Percentiles rank a stretch among this genome's conserved stretches.
These are phyloP conservation scores for Saccopteryx leptura DNA, from an alignment of 2,113 vertebrate species.

Conservation along the genomic window DNA sequence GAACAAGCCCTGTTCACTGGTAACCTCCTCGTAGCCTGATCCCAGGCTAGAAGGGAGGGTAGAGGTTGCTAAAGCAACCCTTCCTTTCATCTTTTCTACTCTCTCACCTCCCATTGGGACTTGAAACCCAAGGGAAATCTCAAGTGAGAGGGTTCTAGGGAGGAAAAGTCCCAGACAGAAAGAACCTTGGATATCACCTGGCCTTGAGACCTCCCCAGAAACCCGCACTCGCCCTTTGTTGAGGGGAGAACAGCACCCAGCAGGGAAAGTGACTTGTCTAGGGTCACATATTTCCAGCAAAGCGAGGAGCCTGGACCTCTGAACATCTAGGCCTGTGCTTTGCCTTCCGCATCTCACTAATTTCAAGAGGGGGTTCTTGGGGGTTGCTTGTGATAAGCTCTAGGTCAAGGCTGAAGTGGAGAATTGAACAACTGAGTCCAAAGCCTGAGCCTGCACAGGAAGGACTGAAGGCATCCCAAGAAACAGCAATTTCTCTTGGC, in stretches of 20 bases:
- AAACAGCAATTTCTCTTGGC: neutral
- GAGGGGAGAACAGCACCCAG: neutral
- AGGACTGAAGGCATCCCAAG: neutral
- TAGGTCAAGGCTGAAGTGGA: neutral
- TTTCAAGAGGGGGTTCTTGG: neutral
- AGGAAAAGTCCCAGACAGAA: neutral
- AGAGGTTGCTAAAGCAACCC: neutral
- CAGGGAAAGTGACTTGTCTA: neutral
- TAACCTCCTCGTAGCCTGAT: neutral
- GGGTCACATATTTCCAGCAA: neutral
- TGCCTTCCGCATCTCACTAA: neutral
- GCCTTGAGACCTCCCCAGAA: neutral
- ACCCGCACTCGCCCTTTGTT: neutral
- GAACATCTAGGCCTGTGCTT: neutral
- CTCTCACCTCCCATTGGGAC: neutral
- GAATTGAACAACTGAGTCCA: neutral
- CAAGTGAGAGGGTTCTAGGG: neutral
- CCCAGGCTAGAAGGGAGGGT: neutral
- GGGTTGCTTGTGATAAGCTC: neutral
- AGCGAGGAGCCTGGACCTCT: neutral
- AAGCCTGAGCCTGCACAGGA: neutral
- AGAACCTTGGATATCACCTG: neutral
- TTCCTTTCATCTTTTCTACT: neutral
- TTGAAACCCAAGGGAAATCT: neutral
- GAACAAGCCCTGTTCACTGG: neutral